phyloP scores from a whole-genome alignment of 1,140 invertebrate genomes.

The Bradysia coprophila region DNA sequence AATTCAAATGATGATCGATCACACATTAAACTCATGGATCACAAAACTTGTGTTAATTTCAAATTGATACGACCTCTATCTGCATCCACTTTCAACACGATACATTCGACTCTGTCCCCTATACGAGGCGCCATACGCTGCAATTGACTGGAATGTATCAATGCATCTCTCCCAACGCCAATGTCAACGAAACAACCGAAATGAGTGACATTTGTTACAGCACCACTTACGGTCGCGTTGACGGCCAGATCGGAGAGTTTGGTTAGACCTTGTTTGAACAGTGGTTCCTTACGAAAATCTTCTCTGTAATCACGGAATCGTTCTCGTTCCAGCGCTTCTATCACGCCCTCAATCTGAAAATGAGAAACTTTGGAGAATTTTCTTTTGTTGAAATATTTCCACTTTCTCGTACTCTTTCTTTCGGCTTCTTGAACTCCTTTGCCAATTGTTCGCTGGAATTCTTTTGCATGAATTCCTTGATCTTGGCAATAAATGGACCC shows the following conservation, averaged over 20 bases:
- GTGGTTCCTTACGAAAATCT: constrained; percentile 34
- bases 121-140: constrained; percentile 36
- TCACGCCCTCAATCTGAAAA: constrained; percentile 33
- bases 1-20: too few relatives aligned
- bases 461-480: constrained; percentile 16
- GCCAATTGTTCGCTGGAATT: constrained; percentile 18
- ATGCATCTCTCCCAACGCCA: constrained; percentile 54
- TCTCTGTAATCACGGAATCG: constrained; percentile 46
- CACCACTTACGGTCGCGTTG: constrained; percentile 37
- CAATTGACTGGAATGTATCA: constrained; percentile 51
- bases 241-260: constrained; percentile 35
- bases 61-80: constrained; percentile 30
- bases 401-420: constrained; percentile 26
- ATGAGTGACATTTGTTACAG: constrained; percentile 64
- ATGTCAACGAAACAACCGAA: constrained; percentile 86
- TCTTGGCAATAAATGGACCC: constrained; percentile 24
- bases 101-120: constrained; percentile 48
- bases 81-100: constrained; percentile 33
- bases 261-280: constrained; percentile 44
- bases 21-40: too few relatives aligned
- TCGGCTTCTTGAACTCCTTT: constrained; percentile 14
- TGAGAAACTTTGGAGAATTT: neutral
- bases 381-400: neutral
- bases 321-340: constrained; percentile 39
- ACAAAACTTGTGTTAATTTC: constrained; percentile 11